These are phyloP conservation scores for Drosophila ananassae DNA, from an alignment of 1,140 invertebrate species.

Conservation along the genomic window DNA sequence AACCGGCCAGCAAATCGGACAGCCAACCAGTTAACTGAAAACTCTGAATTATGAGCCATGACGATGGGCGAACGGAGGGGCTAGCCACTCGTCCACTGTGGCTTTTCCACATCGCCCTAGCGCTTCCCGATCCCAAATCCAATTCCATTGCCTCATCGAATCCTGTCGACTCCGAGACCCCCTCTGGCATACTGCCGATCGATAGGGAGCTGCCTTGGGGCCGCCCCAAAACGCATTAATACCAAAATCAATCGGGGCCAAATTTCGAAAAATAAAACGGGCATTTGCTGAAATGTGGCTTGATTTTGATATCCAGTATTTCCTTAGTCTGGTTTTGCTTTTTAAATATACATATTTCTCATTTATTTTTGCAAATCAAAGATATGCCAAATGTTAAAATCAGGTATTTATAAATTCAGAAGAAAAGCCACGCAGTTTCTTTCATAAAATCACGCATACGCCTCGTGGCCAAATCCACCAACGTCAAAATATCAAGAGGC, in stretches of 20 bases:
- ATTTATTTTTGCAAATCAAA: too few species aligned
- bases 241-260: slow-evolving; percentile 61
- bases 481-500: neutral
- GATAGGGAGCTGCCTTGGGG: slow-evolving; percentile 30
- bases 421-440: neutral
- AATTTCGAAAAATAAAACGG: slow-evolving; percentile 52
- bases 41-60: slow-evolving; percentile 68
- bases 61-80: slow-evolving; percentile 19
- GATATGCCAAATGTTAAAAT: too few species aligned
- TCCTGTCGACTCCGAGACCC: neutral
- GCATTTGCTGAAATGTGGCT: neutral
- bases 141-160: slow-evolving; percentile 20
- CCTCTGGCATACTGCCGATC: slow-evolving; percentile 3
- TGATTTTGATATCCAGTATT: neutral
- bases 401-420: neutral
- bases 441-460: slow-evolving; percentile 1
- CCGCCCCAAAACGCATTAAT: slow-evolving; percentile 53
- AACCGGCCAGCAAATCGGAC: slow-evolving; percentile 26
- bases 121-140: slow-evolving; percentile 31
- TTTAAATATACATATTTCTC: too few species aligned
- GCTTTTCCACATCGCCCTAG: slow-evolving; percentile 2
- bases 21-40: slow-evolving; percentile 61
- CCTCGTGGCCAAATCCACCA: neutral
- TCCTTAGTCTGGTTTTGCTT: neutral
- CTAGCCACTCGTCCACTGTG: slow-evolving; percentile 14